Evolutionary conservation across 2,888 invertebrate genomes (phyloP), one percentile per base, ranked within the genome.

Genomic region (Bombylius major): DNA sequence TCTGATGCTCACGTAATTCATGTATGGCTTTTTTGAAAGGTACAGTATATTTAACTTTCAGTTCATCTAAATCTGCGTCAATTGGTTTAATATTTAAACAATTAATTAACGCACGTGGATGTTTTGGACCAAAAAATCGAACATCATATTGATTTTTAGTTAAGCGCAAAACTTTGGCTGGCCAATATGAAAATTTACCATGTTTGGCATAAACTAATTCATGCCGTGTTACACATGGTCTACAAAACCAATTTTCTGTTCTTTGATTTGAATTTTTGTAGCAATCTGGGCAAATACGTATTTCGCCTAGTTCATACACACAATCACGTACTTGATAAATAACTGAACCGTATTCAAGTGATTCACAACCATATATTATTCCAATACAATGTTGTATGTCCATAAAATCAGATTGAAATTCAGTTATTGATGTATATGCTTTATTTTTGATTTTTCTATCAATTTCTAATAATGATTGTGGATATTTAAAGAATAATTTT

Each of bases 241-340:
- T 78, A 63, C 83, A 83, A 66, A 85, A 86, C 86, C 86, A 86
- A 50, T 75, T 75, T 44, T 82, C 81, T 14, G 79, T 76, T 67
- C 84, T 83, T 61, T 87, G 87, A 69, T 87, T 87, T n/a, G 88
- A 88, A 70, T 85, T 82, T 50, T 82, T 79, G 71, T 87, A 90
- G 69, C 90, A 90, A 64, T 89, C 87, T 9, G 82, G 79, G 67
- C 90, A 89, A 50, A 83, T 82, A 14, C 80, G 76, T 61, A 90
- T 82, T 71, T 89, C 89, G 53, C 81, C 78, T 47, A 88, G 76
- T 70, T 88, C 87, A 67, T 86, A 82, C 52, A 79, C 77, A 61
- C 86, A 83, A 67, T 88, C 87, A 50, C 80, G 68, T 1, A 78
- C 57, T 63, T 79, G 69, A 64, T 75, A 72, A 62, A 77, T 76